Evolutionary conservation across 2,113 vertebrate genomes (phyloP).

Genomic region (Ardeotis arabs): DNA sequence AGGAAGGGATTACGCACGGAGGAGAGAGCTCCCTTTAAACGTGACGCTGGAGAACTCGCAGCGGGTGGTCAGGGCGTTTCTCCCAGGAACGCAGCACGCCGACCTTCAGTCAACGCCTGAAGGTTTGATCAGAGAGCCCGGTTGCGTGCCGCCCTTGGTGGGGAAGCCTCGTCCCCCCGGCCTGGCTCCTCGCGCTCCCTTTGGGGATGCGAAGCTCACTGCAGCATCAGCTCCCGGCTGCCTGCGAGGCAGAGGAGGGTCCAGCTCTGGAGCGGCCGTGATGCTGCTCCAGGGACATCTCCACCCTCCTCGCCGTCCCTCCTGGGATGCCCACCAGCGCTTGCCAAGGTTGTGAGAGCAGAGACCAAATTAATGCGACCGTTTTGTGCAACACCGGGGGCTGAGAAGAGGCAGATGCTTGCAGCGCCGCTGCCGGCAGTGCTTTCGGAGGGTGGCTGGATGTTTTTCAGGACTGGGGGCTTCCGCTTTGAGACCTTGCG

Average conservation of each 20-base stretch:
- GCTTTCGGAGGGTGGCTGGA: background rate
- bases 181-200: background rate
- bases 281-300: background rate
- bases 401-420: no score
- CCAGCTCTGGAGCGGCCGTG: background rate
- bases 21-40: background rate
- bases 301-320: background rate
- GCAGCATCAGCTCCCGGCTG: background rate
- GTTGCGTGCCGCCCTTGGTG: background rate
- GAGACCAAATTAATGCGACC: background rate
- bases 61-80: no score
- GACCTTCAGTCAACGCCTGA: background rate
- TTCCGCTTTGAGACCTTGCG: background rate
- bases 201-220: background rate
- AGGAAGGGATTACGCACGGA: background rate
- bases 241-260: no score
- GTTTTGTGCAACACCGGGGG: no score
- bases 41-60: accelerated
- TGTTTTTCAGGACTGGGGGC: background rate
- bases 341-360: background rate
- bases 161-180: background rate
- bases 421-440: background rate
- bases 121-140: accelerated
- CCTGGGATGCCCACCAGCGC: background rate
- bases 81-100: background rate